Percentiles rank a stretch among this genome's conserved stretches.
Conservation (phyloP, 2,113 vertebrate species). For the Aspiorhynchus laticeps region DNA sequence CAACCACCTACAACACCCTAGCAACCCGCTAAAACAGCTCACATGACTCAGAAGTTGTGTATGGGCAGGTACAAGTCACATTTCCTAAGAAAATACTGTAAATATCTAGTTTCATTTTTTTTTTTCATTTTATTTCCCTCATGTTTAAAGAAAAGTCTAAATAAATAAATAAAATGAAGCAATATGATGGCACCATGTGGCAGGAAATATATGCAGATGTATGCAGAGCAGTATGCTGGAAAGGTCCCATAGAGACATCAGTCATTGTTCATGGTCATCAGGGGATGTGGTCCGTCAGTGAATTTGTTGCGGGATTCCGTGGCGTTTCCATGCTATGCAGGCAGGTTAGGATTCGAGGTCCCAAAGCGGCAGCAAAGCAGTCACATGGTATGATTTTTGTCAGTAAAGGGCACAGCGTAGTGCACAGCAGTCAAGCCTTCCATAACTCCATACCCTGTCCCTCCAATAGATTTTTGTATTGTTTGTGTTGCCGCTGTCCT, state of each 20-base stretch:
- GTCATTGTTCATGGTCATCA: background rate
- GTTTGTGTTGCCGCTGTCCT: background rate
- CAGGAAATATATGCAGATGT: slow-evolving; percentile 2
- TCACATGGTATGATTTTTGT: background rate
- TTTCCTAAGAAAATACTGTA: background rate
- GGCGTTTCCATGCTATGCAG: background rate
- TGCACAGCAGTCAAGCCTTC: background rate
- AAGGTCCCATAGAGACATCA: background rate
- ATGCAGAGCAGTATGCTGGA: slow-evolving; percentile 15
- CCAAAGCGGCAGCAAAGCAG: background rate
- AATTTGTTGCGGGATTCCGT: background rate
- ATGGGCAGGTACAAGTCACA: background rate
- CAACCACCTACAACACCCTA: background rate
- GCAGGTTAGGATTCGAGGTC: background rate
- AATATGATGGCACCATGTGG: background rate
- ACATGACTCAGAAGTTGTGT: background rate
- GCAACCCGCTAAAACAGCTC: background rate
- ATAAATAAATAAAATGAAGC: background rate
- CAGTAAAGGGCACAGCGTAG: background rate
- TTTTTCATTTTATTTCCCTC: background rate
- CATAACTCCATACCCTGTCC: background rate
- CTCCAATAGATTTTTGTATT: background rate
- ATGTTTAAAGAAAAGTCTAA: background rate
- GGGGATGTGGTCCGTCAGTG: background rate
- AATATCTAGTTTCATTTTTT: background rate